Base-by-base conservation (phyloP, 64 coral and sea anemone species). In the Porites australiensis region DNA sequence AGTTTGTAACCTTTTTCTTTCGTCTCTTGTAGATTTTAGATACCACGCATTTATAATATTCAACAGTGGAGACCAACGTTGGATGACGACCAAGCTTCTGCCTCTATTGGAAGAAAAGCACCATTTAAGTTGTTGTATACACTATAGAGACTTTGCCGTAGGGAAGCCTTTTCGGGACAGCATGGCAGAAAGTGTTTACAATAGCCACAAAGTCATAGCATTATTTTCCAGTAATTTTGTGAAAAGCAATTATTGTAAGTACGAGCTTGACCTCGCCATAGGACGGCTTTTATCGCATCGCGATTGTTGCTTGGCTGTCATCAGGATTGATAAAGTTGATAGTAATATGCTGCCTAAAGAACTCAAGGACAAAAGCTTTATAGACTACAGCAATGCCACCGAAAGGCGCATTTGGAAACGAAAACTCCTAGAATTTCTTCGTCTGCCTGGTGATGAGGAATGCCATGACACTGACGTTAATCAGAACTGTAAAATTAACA, bases 81-180 rank as follows among this genome's bases (percentile, higher is more conserved):
- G 89, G 89, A 15, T 72, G 21, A 91, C 0, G 3, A 14, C 16
- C 13, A 53, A 71, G 46, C 77, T 91, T 6, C 89, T 91, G 4
- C 69, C 79, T 21, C 76, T 70, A 18, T n/a, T 92, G 22, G 90
- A 92, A 54, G 58, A 43, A 47, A 68, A 83, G 6, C 50, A 92
- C 27, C 27, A 76, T 19, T 20, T 92, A 37, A 86, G 23, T 21
- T 75, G 70, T 13, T 92, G 90, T 45, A 77, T 92, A 61, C 81
- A 92, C 72, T 84, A 86, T 72, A 92, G 80, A 77, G 82, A 92
- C 82, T 92, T 92, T 55, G n/a, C 15, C n/a, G 80, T 50, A 64
- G 90, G 90, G 37, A 77, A 51, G 23, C 69, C 80, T 27, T 72
- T 92, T 45, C n/a, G 22, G 20, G 81, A 92, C 2, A 86, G 48